Evolutionary conservation across 2,888 invertebrate genomes (phyloP).

Genomic region (Xylota segnis): DNA sequence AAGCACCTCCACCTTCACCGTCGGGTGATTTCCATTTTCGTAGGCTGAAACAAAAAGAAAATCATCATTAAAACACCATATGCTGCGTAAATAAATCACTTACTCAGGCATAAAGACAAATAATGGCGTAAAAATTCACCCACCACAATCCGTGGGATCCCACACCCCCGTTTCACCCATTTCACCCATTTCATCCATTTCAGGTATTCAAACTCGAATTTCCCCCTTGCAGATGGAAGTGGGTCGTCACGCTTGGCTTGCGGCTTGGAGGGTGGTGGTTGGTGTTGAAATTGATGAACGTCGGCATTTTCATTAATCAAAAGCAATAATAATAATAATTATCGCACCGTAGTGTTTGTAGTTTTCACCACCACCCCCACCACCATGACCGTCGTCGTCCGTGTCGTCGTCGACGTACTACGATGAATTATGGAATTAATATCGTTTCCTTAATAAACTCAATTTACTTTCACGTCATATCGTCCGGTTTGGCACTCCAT

Average conservation of each 20-base stretch:
- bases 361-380: slow-evolving; percentile 34
- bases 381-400: not conserved
- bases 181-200: too few relatives aligned
- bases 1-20: slow-evolving; percentile 23
- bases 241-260: slow-evolving; percentile 28
- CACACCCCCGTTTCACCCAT: not conserved
- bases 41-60: not conserved
- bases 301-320: slow-evolving; percentile 72
- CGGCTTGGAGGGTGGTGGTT: slow-evolving; percentile 16
- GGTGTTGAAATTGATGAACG: slow-evolving; percentile 67
- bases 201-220: slow-evolving; percentile 30
- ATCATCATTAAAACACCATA: slow-evolving; percentile 61
- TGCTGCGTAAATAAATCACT: slow-evolving; percentile 73
- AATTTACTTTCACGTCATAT: slow-evolving; percentile 48
- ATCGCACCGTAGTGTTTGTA: slow-evolving; percentile 61
- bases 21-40: slow-evolving; percentile 51
- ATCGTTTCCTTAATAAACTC: slow-evolving; percentile 64
- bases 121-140: slow-evolving; percentile 33
- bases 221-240: slow-evolving; percentile 29
- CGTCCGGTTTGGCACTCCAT: slow-evolving; percentile 19
- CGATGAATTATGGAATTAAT: slow-evolving; percentile 67
- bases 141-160: not conserved
- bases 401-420: not conserved
- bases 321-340: slow-evolving; percentile 69
- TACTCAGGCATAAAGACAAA: slow-evolving; percentile 52